Percentiles rank a stretch among this genome's conserved stretches.
Evolutionary conservation across 2,113 vertebrate genomes (phyloP).

Genomic region (Cynoglossus semilaevis): DNA sequence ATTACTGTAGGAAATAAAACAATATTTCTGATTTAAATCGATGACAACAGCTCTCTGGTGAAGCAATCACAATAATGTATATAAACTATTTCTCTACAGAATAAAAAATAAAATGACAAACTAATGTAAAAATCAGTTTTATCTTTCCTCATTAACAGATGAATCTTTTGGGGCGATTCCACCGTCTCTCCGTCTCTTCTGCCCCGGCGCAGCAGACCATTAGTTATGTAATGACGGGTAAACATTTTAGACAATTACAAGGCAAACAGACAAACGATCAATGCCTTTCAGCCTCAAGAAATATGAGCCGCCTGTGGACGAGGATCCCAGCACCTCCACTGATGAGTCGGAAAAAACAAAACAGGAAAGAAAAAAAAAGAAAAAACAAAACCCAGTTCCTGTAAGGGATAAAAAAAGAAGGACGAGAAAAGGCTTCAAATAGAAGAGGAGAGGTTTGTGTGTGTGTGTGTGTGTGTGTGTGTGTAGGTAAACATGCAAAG

Average conservation of each 20-base stretch:
- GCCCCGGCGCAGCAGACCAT: conserved; percentile 31
- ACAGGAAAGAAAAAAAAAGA: too few relatives aligned
- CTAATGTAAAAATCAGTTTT: too few relatives aligned
- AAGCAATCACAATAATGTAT: too few relatives aligned
- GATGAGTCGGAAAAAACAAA: conserved; percentile 5
- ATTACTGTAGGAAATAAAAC: too few relatives aligned
- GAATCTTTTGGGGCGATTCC: conserved; percentile 22
- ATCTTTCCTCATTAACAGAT: too few relatives aligned
- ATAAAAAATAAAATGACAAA: too few relatives aligned
- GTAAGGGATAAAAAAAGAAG: conserved; percentile 69
- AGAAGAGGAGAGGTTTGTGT: conserved; percentile 55
- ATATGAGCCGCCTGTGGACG: conserved; percentile 51
- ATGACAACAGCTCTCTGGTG: too few relatives aligned
- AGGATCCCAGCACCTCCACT: conserved; percentile 34
- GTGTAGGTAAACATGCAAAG: conserved; percentile 54
- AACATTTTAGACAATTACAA: conserved; percentile 50
- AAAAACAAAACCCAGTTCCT: conserved; percentile 59
- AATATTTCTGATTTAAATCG: too few relatives aligned
- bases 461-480: conserved; percentile 20
- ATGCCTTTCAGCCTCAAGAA: conserved; percentile 51
- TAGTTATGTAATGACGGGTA: conserved; percentile 31
- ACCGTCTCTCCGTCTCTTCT: conserved; percentile 36
- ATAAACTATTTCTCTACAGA: too few relatives aligned
- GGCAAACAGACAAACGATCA: conserved; percentile 52
- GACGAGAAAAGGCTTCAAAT: conserved; percentile 53